Conservation (phyloP, 2,888 invertebrate species). For the Thymelicus lineola region DNA sequence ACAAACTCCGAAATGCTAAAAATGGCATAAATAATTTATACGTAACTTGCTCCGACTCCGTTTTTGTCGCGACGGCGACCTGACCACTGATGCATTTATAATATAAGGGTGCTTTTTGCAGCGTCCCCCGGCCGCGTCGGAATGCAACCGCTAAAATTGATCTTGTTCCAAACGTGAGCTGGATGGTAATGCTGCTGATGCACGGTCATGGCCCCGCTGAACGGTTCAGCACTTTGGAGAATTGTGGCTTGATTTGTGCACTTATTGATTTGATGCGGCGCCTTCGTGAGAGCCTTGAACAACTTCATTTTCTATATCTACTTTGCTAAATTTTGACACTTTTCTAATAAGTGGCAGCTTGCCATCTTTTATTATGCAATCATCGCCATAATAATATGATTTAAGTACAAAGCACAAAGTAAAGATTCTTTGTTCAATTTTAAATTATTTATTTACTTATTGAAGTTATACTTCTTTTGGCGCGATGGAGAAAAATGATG, state of each 20-base stretch:
- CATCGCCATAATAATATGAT: too few species aligned
- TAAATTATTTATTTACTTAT: too few species aligned
- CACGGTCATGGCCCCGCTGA: constrained; percentile 32
- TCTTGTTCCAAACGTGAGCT: constrained; percentile 82
- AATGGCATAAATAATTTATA: constrained; percentile 85
- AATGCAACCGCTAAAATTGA: constrained; percentile 85
- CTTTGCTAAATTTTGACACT: too few species aligned
- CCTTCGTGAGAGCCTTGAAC: not conserved
- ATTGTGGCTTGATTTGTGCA: constrained; percentile 9
- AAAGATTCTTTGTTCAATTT: too few species aligned
- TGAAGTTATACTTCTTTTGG: too few species aligned
- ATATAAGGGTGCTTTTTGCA: constrained; percentile 85
- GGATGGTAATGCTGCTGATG: constrained; percentile 66
- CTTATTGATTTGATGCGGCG: constrained; percentile 8
- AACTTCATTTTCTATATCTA: too few species aligned
- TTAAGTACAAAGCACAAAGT: too few species aligned
- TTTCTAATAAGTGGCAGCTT: too few species aligned
- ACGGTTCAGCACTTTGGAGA: constrained; percentile 38
- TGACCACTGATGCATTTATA: constrained; percentile 85
- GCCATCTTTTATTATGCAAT: too few species aligned
- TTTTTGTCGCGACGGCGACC: constrained; percentile 80
- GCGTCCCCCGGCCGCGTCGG: constrained; percentile 72
- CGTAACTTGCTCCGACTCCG: constrained; percentile 71
- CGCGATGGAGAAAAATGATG: too few species aligned
- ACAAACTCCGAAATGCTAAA: constrained; percentile 82